phyloP scores from a whole-genome alignment of 2,797 vertebrate genomes.

The Siniperca scherzeri region DNA sequence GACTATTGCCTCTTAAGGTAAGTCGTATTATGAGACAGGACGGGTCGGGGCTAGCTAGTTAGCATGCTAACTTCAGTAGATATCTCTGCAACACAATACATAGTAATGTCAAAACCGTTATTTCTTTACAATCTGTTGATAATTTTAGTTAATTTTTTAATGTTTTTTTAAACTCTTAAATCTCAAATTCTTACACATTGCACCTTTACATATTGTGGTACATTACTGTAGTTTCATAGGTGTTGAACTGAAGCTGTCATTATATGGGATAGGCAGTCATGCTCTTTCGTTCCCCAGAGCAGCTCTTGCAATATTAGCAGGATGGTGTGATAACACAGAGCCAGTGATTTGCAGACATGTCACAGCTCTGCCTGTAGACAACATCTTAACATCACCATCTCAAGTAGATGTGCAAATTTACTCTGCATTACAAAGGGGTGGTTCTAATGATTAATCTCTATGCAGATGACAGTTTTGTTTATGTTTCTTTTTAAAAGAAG shows the following conservation, averaged over 20 bases:
- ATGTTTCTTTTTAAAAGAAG: conserved; percentile 3
- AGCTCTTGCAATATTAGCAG: conserved; percentile 27
- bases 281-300: conserved; percentile 35
- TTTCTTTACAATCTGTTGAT: too few species aligned
- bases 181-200: too few species aligned
- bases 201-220: not conserved
- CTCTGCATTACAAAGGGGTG: not conserved
- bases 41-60: too few species aligned
- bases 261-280: not conserved
- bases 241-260: conserved; percentile 30
- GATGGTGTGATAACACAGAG: conserved; percentile 19
- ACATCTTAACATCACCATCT: not conserved
- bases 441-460: conserved; percentile 8
- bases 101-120: too few species aligned
- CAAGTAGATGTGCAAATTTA: conserved; percentile 5
- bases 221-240: conserved; percentile 28
- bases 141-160: too few species aligned
- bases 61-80: too few species aligned
- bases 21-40: too few species aligned
- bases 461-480: conserved; percentile 28
- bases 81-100: too few species aligned
- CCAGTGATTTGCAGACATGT: conserved; percentile 22
- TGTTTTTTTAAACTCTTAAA: too few species aligned
- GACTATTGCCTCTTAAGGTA: too few species aligned
- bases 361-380: conserved; percentile 13